Base-by-base conservation (phyloP, 2,888 invertebrate genomes). In the Chaetogeoica ovagalla region DNA sequence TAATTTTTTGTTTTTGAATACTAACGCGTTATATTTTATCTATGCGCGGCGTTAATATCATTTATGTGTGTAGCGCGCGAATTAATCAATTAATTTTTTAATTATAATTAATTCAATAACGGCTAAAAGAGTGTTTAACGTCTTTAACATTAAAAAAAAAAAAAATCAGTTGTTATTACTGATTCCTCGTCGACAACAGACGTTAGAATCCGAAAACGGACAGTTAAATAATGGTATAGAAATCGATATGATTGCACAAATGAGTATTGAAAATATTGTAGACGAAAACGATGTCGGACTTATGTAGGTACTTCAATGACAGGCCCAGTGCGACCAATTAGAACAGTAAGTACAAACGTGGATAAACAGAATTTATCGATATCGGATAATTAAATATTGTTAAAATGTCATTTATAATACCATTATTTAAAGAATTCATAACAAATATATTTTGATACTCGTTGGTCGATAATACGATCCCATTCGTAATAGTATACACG, bases 171-270 rank as follows among this genome's bases (percentile, higher is more conserved):
- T 68, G 63, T 63, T 63, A 68, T 52, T 68, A 8, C n/a, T 43
- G 7, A 68, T 68, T 68, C 68, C 48, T 52, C 68, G n/a, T 52
- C 68, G n/a, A 65, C 48, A 37, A 70, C 57, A 57, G n/a, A 70
- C 57, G 57, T 15, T 70, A 39, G 39, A 70, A 70, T 39, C 57
- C 55, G 8, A 57, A 70, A 57, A 39, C 7, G n/a, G 23, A 70
- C 23, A 70, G n/a, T 70, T 59, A 37, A 70, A 39, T 70, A 39
- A 57, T 70, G 57, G 37, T 57, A 30, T 59, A 57, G 39, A 70
- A 30, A 70, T 70, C 57, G 57, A 70, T 70, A 70, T 57, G 57
- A 70, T 39, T 70, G 21, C 69, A 70, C 69, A 70, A 57, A 70
- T 57, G 57, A 55, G 55, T 57, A 43, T 57, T 70, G 68, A 68